Conservation (phyloP, 2,888 invertebrate genomes). For the Zele albiditarsus region DNA sequence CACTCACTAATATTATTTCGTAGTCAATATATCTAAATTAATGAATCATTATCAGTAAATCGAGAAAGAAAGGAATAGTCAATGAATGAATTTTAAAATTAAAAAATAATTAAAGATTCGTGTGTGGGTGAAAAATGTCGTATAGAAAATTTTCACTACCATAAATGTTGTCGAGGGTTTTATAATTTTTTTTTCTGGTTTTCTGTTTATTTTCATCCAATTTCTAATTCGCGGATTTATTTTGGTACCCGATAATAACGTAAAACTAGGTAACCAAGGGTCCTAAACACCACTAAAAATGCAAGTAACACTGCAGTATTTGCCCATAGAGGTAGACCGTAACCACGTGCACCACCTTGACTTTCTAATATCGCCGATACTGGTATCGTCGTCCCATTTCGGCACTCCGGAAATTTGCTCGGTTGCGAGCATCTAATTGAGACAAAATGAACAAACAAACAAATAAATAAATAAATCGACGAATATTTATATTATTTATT, state of each 20-base stretch:
- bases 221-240: constrained; percentile 66
- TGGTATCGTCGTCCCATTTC: constrained; percentile 78
- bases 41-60: constrained; percentile 33
- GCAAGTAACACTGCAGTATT: constrained; percentile 82
- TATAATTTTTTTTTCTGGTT: not conserved
- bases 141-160: not conserved
- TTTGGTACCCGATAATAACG: constrained; percentile 82
- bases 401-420: constrained; percentile 80
- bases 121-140: constrained; percentile 3
- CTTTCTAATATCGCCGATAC: constrained; percentile 79
- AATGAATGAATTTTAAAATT: not conserved
- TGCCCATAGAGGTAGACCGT: constrained; percentile 79
- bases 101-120: not conserved
- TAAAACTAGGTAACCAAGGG: constrained; percentile 82
- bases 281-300: constrained; percentile 82
- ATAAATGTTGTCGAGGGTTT: not conserved
- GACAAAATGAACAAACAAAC: constrained; percentile 1
- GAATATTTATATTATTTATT: not conserved
- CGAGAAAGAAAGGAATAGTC: constrained; percentile 16
- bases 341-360: constrained; percentile 76
- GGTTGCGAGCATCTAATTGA: constrained; percentile 79
- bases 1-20: constrained; percentile 32
- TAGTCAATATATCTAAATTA: constrained; percentile 37
- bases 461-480: constrained; percentile 8
- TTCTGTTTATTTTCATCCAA: not conserved